phyloP scores from a whole-genome alignment of 2,888 invertebrate genomes.

The Lycaena phlaeas region DNA sequence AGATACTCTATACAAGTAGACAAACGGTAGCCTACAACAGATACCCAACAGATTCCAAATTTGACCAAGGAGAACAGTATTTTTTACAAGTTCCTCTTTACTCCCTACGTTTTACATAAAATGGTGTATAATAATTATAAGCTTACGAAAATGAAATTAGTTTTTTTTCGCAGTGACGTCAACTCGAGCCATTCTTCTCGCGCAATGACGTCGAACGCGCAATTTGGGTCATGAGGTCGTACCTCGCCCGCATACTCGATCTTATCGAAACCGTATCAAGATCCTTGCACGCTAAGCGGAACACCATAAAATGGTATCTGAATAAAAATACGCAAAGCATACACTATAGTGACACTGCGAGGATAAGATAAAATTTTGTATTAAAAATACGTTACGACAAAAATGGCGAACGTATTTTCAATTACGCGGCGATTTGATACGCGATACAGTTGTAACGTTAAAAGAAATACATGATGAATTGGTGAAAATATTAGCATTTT shows the following conservation, averaged over 20 bases:
- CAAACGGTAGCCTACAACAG: too few relatives aligned
- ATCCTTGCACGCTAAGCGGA: background rate
- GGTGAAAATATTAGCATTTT: too few relatives aligned
- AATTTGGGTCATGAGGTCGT: slow-evolving; percentile 63
- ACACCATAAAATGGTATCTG: background rate
- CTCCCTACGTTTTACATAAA: too few relatives aligned
- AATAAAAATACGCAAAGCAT: background rate
- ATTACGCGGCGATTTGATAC: background rate
- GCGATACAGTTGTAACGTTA: too few relatives aligned
- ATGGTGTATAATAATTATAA: too few relatives aligned
- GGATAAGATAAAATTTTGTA: slow-evolving; percentile 5
- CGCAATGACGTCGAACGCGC: slow-evolving; percentile 55
- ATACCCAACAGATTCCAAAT: too few relatives aligned
- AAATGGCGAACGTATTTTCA: background rate
- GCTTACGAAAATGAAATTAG: too few relatives aligned
- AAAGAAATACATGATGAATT: background rate
- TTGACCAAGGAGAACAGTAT: too few relatives aligned
- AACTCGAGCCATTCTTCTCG: slow-evolving; percentile 38
- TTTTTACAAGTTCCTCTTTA: too few relatives aligned
- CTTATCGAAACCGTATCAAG: slow-evolving; percentile 19
- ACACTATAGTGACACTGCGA: background rate
- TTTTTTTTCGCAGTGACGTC: background rate
- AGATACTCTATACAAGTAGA: too few relatives aligned
- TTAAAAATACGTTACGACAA: slow-evolving; percentile 2
- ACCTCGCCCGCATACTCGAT: slow-evolving; percentile 21